These are phyloP conservation scores for Drosophila leontia DNA, from an alignment of 1,140 invertebrate species.

Conservation along the genomic window DNA sequence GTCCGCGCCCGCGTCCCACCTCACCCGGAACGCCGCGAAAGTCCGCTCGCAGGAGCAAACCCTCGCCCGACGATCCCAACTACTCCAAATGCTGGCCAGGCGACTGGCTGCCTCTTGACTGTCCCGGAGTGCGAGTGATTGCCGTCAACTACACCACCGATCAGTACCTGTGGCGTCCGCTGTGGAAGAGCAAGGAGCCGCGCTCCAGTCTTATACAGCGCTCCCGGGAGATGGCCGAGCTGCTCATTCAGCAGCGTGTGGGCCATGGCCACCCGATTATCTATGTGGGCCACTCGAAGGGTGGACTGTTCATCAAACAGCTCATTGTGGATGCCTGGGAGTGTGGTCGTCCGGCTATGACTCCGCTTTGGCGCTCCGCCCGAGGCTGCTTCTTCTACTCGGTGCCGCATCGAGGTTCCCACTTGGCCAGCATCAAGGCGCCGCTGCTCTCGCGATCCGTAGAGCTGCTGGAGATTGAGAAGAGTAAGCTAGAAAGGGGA, in stretches of 20 bases:
- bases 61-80: conserved; percentile 73
- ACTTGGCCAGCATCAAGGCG: conserved; percentile 88
- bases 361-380: conserved; percentile 86
- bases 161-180: conserved; percentile 88
- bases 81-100: conserved; percentile 89
- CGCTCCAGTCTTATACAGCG: conserved; percentile 88
- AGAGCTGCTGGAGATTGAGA: conserved; percentile 87
- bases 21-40: conserved; percentile 27
- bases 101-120: conserved; percentile 89
- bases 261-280: conserved; percentile 88
- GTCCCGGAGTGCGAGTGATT: conserved; percentile 88
- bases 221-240: conserved; percentile 88
- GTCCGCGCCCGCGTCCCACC: neutral
- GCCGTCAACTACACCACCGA: conserved; percentile 90
- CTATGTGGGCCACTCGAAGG: conserved; percentile 91
- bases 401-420: conserved; percentile 90
- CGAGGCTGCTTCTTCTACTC: conserved; percentile 90
- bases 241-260: conserved; percentile 87
- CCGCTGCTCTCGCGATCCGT: conserved; percentile 88
- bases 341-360: conserved; percentile 67
- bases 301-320: conserved; percentile 90
- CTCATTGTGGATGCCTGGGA: conserved; percentile 88
- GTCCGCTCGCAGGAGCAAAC: conserved; percentile 49
- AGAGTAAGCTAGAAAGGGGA: conserved; percentile 85
- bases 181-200: conserved; percentile 88